phyloP scores from a whole-genome alignment of 2,113 vertebrate genomes.

The Carettochelys insculpta region DNA sequence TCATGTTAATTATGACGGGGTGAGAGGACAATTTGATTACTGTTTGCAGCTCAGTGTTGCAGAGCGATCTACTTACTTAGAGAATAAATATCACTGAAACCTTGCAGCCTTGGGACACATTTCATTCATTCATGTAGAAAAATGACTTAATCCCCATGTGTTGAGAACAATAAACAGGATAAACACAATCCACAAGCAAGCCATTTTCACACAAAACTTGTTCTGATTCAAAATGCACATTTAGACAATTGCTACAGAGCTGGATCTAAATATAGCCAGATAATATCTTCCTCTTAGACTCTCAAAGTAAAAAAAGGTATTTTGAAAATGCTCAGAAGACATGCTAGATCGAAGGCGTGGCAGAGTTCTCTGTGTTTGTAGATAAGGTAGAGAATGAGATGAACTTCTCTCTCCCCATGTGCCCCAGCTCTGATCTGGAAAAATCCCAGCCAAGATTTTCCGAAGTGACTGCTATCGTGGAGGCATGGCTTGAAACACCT shows the following conservation, averaged over 20 bases:
- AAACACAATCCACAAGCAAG: neutral
- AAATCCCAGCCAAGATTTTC: neutral
- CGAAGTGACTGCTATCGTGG: neutral
- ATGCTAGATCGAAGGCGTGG: neutral
- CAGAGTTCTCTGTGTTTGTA: neutral
- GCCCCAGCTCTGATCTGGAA: neutral
- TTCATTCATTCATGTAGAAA: constrained; percentile 5
- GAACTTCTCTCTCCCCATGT: neutral
- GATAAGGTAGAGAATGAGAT: neutral
- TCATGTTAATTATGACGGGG: neutral
- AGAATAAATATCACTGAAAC: constrained; percentile 33
- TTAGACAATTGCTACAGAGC: neutral
- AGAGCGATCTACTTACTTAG: neutral
- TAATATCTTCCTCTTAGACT: neutral
- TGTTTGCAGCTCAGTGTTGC: neutral
- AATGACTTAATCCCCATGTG: constrained; percentile 14
- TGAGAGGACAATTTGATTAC: constrained; percentile 20
- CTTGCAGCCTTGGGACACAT: neutral
- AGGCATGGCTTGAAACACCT: neutral
- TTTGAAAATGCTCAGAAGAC: neutral
- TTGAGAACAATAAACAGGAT: constrained; percentile 24
- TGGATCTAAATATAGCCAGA: neutral
- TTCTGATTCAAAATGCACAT: constrained; percentile 4
- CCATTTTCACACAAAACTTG: neutral
- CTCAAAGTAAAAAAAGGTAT: neutral